Evolutionary conservation across 2,888 invertebrate genomes (phyloP), one percentile per base, ranked within the genome.

Genomic region (Aricia artaxerxes): DNA sequence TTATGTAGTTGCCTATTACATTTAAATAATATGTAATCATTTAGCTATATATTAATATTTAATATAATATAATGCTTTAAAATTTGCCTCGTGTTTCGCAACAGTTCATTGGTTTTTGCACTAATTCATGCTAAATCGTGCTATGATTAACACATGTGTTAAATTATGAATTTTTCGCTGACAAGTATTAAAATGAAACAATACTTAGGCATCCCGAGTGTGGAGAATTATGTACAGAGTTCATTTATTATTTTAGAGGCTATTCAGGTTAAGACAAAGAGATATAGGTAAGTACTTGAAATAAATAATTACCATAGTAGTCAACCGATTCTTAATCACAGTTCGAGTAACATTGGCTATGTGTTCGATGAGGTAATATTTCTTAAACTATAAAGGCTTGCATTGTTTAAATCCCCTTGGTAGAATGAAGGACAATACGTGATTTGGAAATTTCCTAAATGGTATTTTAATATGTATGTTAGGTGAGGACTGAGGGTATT

Each of bases 181-280:
- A 69, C 69, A 69, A 35, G 35, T 69, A 69, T 61, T 24, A 61
- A 31, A 24, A 87, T 84, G 40, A 11, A 49, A 31, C 40, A 73
- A 73, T 73, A 16, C 40, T 88, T 88, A 87, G 85, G 84, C 85
- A 84, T 80, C 80, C 38, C 13, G 13, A 53, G 76, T 79, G 61
- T 78, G 16, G 7, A 24, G 69, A 69, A 69, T 69, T 24, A 7
- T 9, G 73, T 44, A n/a, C 4, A 81, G 24, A 24, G 24, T 80
- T 44, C 7, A 44, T 44, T 44, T 44, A 80, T 82, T 78, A 78
- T 79, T 80, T 79, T 77, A 60, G 69, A 57, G 72, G 24, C 73
- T 81, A 79, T 78, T 78, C 80, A 82, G 79, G 79, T 81, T 75
- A 60, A 80, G 80, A 81, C 81, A 82, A 81, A 81, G 80, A 76